Evolutionary conservation across 1,140 invertebrate species (phyloP), one percentile per base, ranked within the genome.

Genomic region (Heliconius hewitsoni): DNA sequence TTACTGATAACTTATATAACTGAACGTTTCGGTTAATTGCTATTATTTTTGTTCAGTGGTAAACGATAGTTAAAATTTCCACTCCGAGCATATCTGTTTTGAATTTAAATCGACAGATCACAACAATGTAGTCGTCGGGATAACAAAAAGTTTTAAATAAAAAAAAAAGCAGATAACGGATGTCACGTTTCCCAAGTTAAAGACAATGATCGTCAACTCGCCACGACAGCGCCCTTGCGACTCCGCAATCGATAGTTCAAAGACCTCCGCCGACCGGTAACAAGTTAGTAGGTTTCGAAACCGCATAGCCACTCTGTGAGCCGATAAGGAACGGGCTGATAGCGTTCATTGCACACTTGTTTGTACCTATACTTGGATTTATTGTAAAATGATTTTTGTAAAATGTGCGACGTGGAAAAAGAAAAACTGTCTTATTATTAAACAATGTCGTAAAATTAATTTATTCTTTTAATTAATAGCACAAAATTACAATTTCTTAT

Each of bases 171-270:
- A 8, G 37, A 72, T 72, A 72, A 72, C 71, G 75, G 60, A 76
- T 74, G 60, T 70, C 74, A 80, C 80, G 80, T 81, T 78, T 74
- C 18, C 73, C 77, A 74, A 77, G 73, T 78, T 71, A 60, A 70
- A 77, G 77, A 83, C 46, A 79, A 82, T 84, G 76, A 72, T 77
- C 81, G 39, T 73, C 79, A 76, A 79, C 42, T 80, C 46, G 78
- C 34, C 46, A 75, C 34, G 72, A 50, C 57, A 80, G 74, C 79
- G 81, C 81, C 82, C 79, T 82, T 84, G 77, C 57, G 60, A 75
- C 55, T 76, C 72, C 52, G 77, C 84, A 87, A 90, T 91, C 86
- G 87, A 91, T 90, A 91, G 89, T 86, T 84, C 86, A 83, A 85
- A 80, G 89, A 88, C 87, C 89, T 66, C 78, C 88, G 75, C 57